Base-by-base conservation (phyloP, 2,113 vertebrate genomes). In the Panthera tigris region DNA sequence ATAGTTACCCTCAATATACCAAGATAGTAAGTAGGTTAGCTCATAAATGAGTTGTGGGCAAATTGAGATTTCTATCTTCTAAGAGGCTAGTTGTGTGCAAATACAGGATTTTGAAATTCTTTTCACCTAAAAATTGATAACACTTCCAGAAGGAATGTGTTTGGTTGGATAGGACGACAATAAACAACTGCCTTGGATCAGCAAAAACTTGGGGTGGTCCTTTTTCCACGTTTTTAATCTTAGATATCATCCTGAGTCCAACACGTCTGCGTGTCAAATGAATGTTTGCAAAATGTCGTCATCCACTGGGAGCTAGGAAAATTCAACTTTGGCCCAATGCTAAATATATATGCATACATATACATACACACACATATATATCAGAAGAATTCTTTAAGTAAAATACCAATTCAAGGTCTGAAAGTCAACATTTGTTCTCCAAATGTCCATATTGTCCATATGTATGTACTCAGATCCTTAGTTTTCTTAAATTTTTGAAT, bases 401-500 rank as follows among this genome's bases (percentile, higher is more conserved):
- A 95, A 94, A 95, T 93, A 61, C 15, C 63, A 90, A 80, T 29
- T 71, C 13, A 16, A 86, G 83, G 41, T 36, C 69, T 74, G 39
- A 65, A 90, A 92, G 84, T 89, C 73, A 86, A 89, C 97, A 97
- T 97, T 98, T 98, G 97, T 82, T 97, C 84, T 96, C 96, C 97
- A 98, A 98, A 97, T 96, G 95, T 95, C 79, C 50, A 81, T 8
- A 57, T 5, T 65, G 45, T 93, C 50, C 95, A 97, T 90, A 94
- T 78, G 97, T 41, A 92, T 89, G 96, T 97, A 91, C 92, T 97
- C 69, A 96, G 96, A 96, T 94, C 52, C 68, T 81, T 69, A 95
- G 97, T 86, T 74, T 92, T 91, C 87, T 92, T 95, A 87, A 94
- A 63, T 52, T 91, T 97, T 96, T 97, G 27, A 96, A 95, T 89